These are phyloP conservation scores for Sarcophilus harrisii DNA, from an alignment of 2,797 vertebrate species.

Conservation along the genomic window DNA sequence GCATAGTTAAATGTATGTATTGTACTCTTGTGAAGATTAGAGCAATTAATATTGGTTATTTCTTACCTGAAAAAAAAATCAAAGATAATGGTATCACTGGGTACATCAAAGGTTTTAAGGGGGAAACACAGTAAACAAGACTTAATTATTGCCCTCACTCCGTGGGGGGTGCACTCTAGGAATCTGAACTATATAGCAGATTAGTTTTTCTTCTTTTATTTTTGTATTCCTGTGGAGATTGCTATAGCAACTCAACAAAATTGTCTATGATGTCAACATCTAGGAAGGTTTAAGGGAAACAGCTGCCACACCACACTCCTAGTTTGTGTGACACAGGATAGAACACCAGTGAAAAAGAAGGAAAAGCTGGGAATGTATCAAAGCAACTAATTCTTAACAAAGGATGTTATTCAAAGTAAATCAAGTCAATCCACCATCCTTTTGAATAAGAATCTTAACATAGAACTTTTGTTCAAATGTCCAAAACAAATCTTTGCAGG, in stretches of 20 bases:
- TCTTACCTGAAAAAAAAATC: conserved; percentile 80
- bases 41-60: conserved; percentile 76
- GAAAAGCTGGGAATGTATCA: conserved; percentile 21
- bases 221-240: conserved; percentile 78
- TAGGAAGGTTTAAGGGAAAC: conserved; percentile 74
- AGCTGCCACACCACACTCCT: conserved; percentile 16
- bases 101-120: conserved; percentile 76
- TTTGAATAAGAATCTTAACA: conserved; percentile 56
- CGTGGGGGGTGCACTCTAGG: conserved; percentile 78
- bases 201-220: conserved; percentile 80
- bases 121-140: conserved; percentile 77
- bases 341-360: conserved; percentile 18
- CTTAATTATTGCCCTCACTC: conserved; percentile 82
- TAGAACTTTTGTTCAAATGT: conserved; percentile 8
- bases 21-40: conserved; percentile 67
- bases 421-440: conserved; percentile 3
- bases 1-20: conserved; percentile 53
- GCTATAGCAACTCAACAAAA: conserved; percentile 81
- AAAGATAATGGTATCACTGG: conserved; percentile 76
- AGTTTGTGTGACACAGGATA: conserved; percentile 52
- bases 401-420: conserved; percentile 16
- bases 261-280: conserved; percentile 60
- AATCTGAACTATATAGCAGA: conserved; percentile 74
- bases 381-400: background rate
- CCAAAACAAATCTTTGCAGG: conserved; percentile 31